Percentiles rank a stretch among this genome's conserved stretches.
Conservation (phyloP, 2,113 vertebrate genomes). For the Anseranas semipalmata region DNA sequence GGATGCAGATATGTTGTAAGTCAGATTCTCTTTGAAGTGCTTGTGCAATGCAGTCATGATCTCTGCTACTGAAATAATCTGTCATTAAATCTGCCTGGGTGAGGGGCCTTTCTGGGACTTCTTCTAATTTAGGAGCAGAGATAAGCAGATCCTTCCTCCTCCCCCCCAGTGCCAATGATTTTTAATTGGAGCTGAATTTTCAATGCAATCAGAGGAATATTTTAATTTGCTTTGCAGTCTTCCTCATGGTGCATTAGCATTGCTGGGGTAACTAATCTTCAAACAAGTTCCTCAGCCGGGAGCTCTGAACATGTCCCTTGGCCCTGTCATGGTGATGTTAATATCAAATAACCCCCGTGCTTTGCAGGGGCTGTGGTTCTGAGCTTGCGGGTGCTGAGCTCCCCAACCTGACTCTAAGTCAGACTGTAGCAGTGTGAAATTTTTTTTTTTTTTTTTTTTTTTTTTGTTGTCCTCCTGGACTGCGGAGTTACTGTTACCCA, state of each 20-base stretch:
- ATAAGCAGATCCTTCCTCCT: neutral
- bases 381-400: neutral
- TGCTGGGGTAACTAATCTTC: neutral
- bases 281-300: neutral
- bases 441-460: neutral
- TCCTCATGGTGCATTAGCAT: neutral
- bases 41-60: neutral
- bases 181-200: slow-evolving; percentile 32
- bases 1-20: neutral
- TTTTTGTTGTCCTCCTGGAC: neutral
- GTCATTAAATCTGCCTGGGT: neutral
- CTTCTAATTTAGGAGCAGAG: neutral
- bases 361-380: neutral
- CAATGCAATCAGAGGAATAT: slow-evolving; percentile 24
- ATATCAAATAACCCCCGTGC: neutral
- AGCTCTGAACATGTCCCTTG: neutral
- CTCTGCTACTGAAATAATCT: neutral
- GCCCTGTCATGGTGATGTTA: neutral
- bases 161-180: neutral
- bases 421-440: neutral
- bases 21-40: neutral
- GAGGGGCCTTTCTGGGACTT: neutral
- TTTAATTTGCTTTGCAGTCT: neutral
- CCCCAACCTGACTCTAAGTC: neutral
- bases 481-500: neutral